Evolutionary conservation across 2,113 vertebrate genomes (phyloP), one percentile per base, ranked within the genome.

Genomic region (Hystrix brachyura): DNA sequence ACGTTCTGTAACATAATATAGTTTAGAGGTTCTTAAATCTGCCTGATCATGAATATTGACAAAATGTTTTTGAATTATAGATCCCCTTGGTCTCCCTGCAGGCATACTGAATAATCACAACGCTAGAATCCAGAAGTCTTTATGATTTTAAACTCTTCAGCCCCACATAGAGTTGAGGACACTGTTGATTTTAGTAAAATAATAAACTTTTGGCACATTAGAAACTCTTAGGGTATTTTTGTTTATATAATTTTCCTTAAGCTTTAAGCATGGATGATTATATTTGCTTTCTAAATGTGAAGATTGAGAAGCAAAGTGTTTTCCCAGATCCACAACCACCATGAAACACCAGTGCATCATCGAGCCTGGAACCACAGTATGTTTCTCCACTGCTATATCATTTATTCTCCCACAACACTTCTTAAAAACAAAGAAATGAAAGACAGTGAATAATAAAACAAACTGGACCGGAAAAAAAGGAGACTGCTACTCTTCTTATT

Each of bases 221-320:
- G 12, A 38, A 64, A 51, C 64, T 93, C 81, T 74, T 74, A 46
- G 12, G 87, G 10, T 51, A 92, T 53, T 62, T 95, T 96, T 64
- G 27, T 55, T 94, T 55, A 29, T 19, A 51, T 17, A 19, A n/a
- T 51, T 25, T 80, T 43, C 43, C 19, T 80, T 65, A 60, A 76
- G 53, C 46, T 65, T 65, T 74, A 51, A 85, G n/a, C 10, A 65
- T 57, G 15, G 14, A 19, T 78, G 14, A 19, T 78, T 60, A 38
- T 46, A 55, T 65, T 93, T 23, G 71, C 38, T 93, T 94, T 21
- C 4, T 29, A 85, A 84, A n/a, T 32, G 19, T 59, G 32, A 94
- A 67, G 34, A 62, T 57, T 53, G 34, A 69, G 34, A 96, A 86
- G 34, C 32, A 89, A 27, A 46, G 62, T 60, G 46, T 23, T 78